Percentiles rank a stretch among this genome's conserved stretches.
Conservation (phyloP, 1,140 invertebrate species). For the Zophobas atratus region DNA sequence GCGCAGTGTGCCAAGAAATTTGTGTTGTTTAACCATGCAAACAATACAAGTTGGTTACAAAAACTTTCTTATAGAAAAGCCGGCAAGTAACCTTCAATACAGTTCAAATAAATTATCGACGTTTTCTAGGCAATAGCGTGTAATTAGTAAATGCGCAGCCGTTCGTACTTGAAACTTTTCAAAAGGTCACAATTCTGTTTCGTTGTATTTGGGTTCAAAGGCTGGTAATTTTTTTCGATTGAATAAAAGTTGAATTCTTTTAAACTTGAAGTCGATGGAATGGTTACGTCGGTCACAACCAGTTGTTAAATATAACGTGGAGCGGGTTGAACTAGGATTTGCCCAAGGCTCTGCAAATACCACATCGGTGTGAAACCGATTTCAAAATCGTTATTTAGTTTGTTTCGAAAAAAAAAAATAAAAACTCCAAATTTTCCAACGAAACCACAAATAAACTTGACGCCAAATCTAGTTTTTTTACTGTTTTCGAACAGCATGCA, state of each 20-base stretch:
- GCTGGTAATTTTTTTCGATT: no score
- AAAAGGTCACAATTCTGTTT: slow-evolving; percentile 8
- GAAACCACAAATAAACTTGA: neutral
- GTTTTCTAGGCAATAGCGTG: slow-evolving; percentile 1
- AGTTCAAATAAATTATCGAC: slow-evolving; percentile 23
- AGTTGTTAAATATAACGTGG: neutral
- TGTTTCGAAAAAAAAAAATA: neutral
- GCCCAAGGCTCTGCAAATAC: neutral
- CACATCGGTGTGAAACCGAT: neutral
- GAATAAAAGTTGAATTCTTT: no score
- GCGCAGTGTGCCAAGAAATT: neutral
- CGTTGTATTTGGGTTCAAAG: neutral
- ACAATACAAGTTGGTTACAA: neutral
- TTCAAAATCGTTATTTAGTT: neutral
- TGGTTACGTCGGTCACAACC: neutral
- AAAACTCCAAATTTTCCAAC: neutral
- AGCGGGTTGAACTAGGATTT: neutral
- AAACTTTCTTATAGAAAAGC: neutral
- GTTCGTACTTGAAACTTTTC: slow-evolving; percentile 16
- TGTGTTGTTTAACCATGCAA: neutral
- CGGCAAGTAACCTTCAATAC: slow-evolving; percentile 20
- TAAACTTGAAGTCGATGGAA: no score
- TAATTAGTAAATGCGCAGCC: slow-evolving; percentile 7
- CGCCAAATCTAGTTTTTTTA: no score
- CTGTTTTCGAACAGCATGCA: no score